Base-by-base conservation (phyloP, 2,888 invertebrate genomes). In the Ptilodon capucinus region DNA sequence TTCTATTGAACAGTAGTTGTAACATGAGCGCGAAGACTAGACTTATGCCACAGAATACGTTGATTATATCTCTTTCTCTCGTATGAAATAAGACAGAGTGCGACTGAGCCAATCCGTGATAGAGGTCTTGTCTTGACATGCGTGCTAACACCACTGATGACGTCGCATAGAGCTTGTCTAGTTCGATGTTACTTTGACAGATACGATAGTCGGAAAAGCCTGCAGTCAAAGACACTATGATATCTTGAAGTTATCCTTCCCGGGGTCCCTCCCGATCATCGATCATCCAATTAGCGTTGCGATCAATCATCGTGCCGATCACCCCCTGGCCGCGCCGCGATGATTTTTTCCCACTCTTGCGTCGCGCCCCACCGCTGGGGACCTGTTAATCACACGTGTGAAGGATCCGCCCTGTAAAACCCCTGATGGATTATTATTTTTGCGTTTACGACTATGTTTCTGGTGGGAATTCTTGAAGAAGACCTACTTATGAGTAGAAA, bases 271-370 rank as follows among this genome's bases (percentile, higher is more conserved):
- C 39, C 46, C 51, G 56, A 59, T 91, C 94, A 95, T 95, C 94
- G 93, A 94, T 95, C 95, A 94, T 92, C 93, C 94, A 95, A 95
- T 95, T 95, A 95, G 93, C 85, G 64, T 71, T 71, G 79, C 91
- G 94, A 95, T 95, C 95, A 94, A 94, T 95, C 95, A 95, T 94
- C 92, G 87, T 78, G 65, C 81, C 81, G 87, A 89, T 89, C 87
- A 86, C 88, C 88, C 89, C 88, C 70, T 63, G 85, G 80, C 79
- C 79, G 62, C 67, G 67, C 69, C 74, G 74, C 80, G 77, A 86
- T 85, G 80, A 85, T 84, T 88, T 84, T 87, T 88, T 86, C 76
- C 76, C 78, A 81, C 80, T 82, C 78, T 81, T 77, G 72, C 68
- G 64, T 64, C 66, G 72, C 68, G 64, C 65, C 66, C 51, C 72